These are phyloP conservation scores for Sebastes hopkinsi DNA, from an alignment of 2,797 vertebrate species.

Conservation along the genomic window DNA sequence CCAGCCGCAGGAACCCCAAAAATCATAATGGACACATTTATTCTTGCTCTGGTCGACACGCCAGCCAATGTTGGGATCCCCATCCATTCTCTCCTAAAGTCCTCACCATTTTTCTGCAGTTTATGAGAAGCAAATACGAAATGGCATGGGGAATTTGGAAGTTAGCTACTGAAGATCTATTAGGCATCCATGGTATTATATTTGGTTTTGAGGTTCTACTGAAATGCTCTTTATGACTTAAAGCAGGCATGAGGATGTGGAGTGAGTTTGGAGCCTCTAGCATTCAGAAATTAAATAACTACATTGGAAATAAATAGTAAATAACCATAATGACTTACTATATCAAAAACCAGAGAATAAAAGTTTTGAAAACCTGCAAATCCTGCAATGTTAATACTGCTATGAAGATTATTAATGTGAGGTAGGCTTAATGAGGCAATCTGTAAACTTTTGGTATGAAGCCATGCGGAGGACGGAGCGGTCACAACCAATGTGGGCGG, in stretches of 20 bases:
- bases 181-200: neutral
- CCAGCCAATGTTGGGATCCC: slow-evolving; percentile 11
- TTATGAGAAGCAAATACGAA: slow-evolving; percentile 12
- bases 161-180: slow-evolving; percentile 20
- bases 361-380: neutral
- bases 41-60: slow-evolving; percentile 8
- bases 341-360: neutral
- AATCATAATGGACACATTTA: slow-evolving; percentile 49
- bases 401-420: no score
- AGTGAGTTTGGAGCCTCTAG: neutral
- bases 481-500: no score
- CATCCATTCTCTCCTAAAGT: slow-evolving; percentile 10
- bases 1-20: slow-evolving; percentile 35
- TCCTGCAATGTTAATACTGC: neutral
- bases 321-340: slow-evolving; percentile 1
- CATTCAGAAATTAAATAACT: neutral
- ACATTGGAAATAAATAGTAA: neutral
- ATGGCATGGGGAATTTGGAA: slow-evolving; percentile 14
- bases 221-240: neutral
- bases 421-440: no score
- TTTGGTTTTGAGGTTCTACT: slow-evolving; percentile 1
- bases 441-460: no score
- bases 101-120: neutral
- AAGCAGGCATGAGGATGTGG: neutral
- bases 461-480: no score